Evolutionary conservation across 2,797 vertebrate genomes (phyloP).

Genomic region (Tinamus major): DNA sequence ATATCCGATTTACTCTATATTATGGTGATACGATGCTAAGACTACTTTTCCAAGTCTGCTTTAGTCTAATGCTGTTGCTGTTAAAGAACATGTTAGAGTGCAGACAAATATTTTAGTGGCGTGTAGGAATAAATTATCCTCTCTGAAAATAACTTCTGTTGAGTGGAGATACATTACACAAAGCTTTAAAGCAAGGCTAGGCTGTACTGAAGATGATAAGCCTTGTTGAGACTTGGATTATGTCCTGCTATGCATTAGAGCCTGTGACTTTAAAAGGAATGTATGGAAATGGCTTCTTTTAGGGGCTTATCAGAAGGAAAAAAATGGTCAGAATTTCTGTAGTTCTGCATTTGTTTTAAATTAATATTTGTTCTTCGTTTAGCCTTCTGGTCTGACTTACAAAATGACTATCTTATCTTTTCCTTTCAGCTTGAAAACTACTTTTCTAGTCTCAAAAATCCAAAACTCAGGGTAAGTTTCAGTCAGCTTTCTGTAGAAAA

Average conservation of each 20-base stretch:
- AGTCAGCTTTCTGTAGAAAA: neutral
- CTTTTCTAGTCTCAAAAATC: constrained; percentile 99
- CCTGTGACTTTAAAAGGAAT: neutral
- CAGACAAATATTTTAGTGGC: neutral
- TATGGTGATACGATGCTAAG: neutral
- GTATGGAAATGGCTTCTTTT: neutral
- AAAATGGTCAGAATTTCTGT: neutral
- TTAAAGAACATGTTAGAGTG: neutral
- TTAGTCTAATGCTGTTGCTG: neutral
- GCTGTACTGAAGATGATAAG: neutral
- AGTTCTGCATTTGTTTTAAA: neutral
- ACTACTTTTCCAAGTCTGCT: neutral
- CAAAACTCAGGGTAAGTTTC: constrained; percentile 99
- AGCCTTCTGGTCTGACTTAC: neutral
- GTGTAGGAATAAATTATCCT: neutral
- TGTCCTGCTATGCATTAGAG: neutral
- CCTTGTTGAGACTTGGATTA: neutral
- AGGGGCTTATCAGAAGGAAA: neutral
- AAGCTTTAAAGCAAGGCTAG: neutral
- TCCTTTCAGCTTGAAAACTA: constrained; percentile 98
- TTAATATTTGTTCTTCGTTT: neutral
- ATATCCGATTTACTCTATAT: neutral
- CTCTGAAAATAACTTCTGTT: constrained; percentile 4
- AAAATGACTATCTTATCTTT: neutral
- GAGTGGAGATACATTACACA: neutral